phyloP scores from a whole-genome alignment of 2,113 vertebrate genomes.

The Eolophus roseicapilla region DNA sequence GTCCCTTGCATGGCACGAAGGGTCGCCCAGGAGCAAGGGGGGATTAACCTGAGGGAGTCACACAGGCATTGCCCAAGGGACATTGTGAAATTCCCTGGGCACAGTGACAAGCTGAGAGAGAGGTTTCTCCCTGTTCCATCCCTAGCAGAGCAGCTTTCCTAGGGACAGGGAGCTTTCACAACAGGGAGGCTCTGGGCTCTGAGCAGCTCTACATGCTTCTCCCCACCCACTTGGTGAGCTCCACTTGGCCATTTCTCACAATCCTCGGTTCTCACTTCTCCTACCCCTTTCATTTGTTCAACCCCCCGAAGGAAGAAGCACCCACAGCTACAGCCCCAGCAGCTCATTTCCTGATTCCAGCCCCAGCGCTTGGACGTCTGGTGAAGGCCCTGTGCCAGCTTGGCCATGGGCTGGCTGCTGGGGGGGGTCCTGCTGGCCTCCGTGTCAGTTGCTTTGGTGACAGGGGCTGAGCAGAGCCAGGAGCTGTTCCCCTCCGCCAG shows the following conservation, averaged over 20 bases:
- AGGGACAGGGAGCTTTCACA: neutral
- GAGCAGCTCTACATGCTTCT: neutral
- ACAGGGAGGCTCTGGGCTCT: neutral
- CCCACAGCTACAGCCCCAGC: neutral
- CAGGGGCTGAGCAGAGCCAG: neutral
- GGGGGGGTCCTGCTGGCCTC: neutral
- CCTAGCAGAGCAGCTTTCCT: neutral
- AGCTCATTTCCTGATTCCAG: neutral
- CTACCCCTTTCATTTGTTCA: neutral
- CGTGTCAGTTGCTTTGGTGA: neutral
- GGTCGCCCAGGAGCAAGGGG: neutral
- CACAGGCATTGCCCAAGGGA: neutral
- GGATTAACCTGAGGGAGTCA: neutral
- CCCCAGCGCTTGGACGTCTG: neutral
- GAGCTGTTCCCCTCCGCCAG: neutral
- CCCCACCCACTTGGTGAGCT: neutral
- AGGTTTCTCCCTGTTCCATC: neutral
- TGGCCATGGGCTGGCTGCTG: conserved; percentile 41
- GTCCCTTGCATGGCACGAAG: accelerated
- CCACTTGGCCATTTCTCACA: neutral
- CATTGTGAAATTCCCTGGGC: neutral
- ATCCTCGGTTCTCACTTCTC: conserved; percentile 13
- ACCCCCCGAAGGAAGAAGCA: neutral
- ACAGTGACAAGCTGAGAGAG: accelerated
- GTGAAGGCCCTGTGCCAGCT: accelerated